Percentiles rank a stretch among this genome's conserved stretches.
These are phyloP conservation scores for Chydorus sphaericus DNA, from an alignment of 2,888 invertebrate genomes.

Conservation along the genomic window DNA sequence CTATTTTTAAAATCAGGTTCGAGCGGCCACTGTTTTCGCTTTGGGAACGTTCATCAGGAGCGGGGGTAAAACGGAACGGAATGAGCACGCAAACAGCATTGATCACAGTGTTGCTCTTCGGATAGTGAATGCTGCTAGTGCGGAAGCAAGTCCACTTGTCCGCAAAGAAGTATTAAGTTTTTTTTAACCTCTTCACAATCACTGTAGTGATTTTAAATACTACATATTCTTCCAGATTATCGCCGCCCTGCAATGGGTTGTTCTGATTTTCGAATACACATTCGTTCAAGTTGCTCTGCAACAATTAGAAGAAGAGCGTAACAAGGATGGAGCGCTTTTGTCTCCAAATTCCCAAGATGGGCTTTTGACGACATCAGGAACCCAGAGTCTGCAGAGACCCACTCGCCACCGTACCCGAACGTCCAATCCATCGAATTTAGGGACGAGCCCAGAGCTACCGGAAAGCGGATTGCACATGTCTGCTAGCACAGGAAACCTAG, in stretches of 20 bases:
- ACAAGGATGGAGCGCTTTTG: neutral
- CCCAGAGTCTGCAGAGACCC: neutral
- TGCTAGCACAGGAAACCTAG: neutral
- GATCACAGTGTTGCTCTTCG: slow-evolving; percentile 85
- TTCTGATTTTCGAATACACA: slow-evolving; percentile 71
- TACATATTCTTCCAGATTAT: slow-evolving; percentile 43
- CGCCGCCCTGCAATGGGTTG: slow-evolving; percentile 71
- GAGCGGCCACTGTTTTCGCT: slow-evolving; percentile 87
- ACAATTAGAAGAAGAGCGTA: slow-evolving; percentile 37
- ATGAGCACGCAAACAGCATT: slow-evolving; percentile 84
- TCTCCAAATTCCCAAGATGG: neutral
- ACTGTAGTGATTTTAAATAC: neutral
- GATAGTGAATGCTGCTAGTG: slow-evolving; percentile 56
- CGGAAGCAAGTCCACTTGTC: slow-evolving; percentile 78
- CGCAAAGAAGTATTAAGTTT: slow-evolving; percentile 38
- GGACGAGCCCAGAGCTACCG: slow-evolving; percentile 14
- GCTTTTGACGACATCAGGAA: neutral
- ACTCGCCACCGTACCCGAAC: neutral
- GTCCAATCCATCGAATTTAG: neutral
- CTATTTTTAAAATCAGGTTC: slow-evolving; percentile 38
- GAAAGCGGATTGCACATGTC: slow-evolving; percentile 3
- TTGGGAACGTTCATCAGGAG: slow-evolving; percentile 78
- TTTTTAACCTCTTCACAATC: neutral
- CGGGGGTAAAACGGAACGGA: slow-evolving; percentile 54
- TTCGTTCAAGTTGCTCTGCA: slow-evolving; percentile 57